Base-by-base conservation (phyloP, 92 coral and sea anemone species). In the Phymanthus crucifer region DNA sequence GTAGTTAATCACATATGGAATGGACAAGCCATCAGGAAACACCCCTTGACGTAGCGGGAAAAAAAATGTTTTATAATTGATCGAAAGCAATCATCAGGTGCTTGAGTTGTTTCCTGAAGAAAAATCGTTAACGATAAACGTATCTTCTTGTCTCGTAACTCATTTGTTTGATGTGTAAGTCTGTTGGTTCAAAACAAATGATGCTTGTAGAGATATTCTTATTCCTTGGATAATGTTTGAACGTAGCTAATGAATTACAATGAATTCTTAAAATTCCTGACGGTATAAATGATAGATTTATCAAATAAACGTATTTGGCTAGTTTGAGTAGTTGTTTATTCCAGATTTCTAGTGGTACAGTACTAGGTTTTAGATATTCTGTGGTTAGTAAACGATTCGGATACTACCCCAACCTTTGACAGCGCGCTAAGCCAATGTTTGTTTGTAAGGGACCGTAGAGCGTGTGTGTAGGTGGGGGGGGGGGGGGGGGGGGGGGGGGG, bases 121-220 rank as follows among this genome's bases (percentile, higher is more conserved):
- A 6, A 54, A 54, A 11, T 54, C 64, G 64, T 54, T n/a, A 54
- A 19, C 27, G 27, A 7, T 54, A n/a, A n/a, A n/a, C n/a, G 26
- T 54, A 29, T 54, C 64, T 54, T 24, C 64, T 54, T 24, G 27
- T 54, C 64, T 54, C 64, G 64, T 54, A 54, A 54, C 6, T 54
- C 64, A 54, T 14, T 54, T 21, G 64, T 54, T 54, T 54, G 64
- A 54, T 54, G 64, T 54, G 64, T 54, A 54, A 54, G 64, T 14
- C 48, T 43, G 64, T 54, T n/a, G 64, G n/a, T 29, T 21, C 64
- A 21, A 54, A 19, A 24, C 8, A 21, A 0, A 26, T 24, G 31
- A 14, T 54, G 27, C 27, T 54, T 21, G 64, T 24, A 23, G n/a
- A 24, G 14, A 54, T 3, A 54, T 54, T 10, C 64, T 54, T 21